Evolutionary conservation across 2,888 invertebrate genomes (phyloP).

Genomic region (Drosophila fungiperda): DNA sequence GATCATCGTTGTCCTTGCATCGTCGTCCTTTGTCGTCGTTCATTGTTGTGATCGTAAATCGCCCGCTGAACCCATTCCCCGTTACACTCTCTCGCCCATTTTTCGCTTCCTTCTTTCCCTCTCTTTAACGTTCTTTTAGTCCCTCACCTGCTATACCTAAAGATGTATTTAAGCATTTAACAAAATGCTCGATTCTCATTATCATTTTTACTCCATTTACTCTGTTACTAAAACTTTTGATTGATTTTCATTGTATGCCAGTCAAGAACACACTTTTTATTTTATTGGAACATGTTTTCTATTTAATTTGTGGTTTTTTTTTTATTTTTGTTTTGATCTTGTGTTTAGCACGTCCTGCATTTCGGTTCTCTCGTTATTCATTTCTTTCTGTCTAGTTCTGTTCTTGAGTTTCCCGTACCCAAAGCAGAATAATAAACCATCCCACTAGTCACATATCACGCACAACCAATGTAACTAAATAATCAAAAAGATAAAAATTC

Average conservation of each 20-base stretch:
- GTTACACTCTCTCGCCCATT: not conserved
- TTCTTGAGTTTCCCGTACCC: conserved; percentile 39
- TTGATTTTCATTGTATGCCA: not conserved
- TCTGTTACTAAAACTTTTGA: conserved; percentile 8
- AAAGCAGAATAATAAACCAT: conserved; percentile 43
- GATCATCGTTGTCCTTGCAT: conserved; percentile 28
- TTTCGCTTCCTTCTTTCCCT: not conserved
- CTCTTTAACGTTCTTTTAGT: conserved; percentile 20
- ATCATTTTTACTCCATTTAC: not conserved
- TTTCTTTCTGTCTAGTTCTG: conserved; percentile 38
- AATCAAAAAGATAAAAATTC: conserved; percentile 1
- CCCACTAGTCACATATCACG: conserved; percentile 28
- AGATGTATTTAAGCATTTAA: conserved; percentile 14
- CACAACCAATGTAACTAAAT: conserved; percentile 11
- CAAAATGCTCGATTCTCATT: conserved; percentile 24
- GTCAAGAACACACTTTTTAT: not conserved
- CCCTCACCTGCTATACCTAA: conserved; percentile 15
- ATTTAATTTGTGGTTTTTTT: not conserved
- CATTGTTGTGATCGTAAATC: conserved; percentile 27
- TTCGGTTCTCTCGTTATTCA: conserved; percentile 31
- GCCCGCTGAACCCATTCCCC: conserved; percentile 16
- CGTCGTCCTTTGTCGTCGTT: conserved; percentile 21
- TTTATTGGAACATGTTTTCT: conserved; percentile 1
- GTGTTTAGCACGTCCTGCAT: conserved; percentile 41
- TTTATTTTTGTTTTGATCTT: conserved; percentile 20